These are phyloP conservation scores for Agrochola macilenta DNA, from an alignment of 2,888 invertebrate genomes.

Conservation along the genomic window DNA sequence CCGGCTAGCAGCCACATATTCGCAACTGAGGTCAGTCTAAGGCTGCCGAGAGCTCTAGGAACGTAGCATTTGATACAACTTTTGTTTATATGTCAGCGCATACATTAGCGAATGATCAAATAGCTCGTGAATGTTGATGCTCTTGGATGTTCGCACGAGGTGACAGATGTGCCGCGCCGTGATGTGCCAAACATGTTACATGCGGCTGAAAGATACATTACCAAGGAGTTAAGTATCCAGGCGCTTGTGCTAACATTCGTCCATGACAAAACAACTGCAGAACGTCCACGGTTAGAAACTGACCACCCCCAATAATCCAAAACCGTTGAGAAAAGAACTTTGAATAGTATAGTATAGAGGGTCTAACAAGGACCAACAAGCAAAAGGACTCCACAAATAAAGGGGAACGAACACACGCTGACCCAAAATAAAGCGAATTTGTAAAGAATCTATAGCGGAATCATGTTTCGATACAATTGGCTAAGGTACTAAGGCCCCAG, in stretches of 20 bases:
- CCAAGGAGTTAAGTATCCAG: constrained; percentile 8
- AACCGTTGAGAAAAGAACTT: constrained; percentile 18
- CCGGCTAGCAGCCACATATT: constrained; percentile 81
- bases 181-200: constrained; percentile 25
- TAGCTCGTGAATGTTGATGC: constrained; percentile 62
- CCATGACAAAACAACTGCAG: background rate
- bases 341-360: constrained; percentile 24
- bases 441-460: constrained; percentile 51
- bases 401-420: constrained; percentile 44
- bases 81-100: constrained; percentile 68
- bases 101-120: constrained; percentile 62
- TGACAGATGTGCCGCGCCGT: constrained; percentile 31
- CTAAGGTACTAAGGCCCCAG: constrained; percentile 64
- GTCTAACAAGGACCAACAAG: constrained; percentile 12
- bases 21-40: constrained; percentile 68
- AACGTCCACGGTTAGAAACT: constrained; percentile 1
- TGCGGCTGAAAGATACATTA: background rate
- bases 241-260: background rate
- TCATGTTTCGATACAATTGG: constrained; percentile 57
- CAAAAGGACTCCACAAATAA: constrained; percentile 24
- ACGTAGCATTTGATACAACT: constrained; percentile 58
- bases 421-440: constrained; percentile 38
- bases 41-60: constrained; percentile 61
- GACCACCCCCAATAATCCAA: constrained; percentile 10
- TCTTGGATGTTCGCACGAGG: constrained; percentile 41